Percentiles rank a stretch among this genome's conserved stretches.
These are phyloP conservation scores for Meandrina meandrites DNA, from an alignment of 92 coral and sea anemone species.

Conservation along the genomic window DNA sequence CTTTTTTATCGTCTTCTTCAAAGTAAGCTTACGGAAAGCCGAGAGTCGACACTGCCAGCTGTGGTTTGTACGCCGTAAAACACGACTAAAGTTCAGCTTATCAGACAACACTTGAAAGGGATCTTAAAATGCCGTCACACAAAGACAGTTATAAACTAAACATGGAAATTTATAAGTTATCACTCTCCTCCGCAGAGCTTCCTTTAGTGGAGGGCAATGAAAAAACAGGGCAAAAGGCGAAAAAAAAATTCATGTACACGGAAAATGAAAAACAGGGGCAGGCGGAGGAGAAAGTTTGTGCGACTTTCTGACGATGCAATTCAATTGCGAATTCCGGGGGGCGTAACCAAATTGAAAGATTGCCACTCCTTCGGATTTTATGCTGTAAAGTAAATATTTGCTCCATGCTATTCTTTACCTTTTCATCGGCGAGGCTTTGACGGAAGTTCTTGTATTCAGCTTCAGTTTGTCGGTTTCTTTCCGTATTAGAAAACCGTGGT, in stretches of 20 bases:
- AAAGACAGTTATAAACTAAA: background rate
- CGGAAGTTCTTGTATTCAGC: slow-evolving; percentile 25
- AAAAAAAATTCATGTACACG: no score
- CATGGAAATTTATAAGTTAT: background rate
- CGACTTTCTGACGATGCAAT: background rate
- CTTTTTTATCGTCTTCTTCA: no score
- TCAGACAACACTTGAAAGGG: background rate
- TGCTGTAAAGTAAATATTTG: slow-evolving; percentile 34
- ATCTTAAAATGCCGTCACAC: background rate
- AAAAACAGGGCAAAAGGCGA: no score
- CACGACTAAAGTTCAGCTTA: background rate
- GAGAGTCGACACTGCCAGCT: background rate
- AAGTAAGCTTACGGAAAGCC: background rate
- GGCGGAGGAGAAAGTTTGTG: background rate
- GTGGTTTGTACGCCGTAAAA: background rate
- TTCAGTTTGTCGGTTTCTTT: background rate
- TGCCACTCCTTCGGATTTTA: background rate
- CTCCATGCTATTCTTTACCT: background rate
- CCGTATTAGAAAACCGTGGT: background rate
- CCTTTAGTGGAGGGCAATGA: no score
- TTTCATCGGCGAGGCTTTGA: background rate
- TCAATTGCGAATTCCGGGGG: slow-evolving; percentile 20
- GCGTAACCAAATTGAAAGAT: background rate
- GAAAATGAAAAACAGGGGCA: no score
- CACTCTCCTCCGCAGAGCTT: no score